Percentiles rank a stretch among this genome's conserved stretches.
phyloP scores from a whole-genome alignment of 2,797 vertebrate species.

The Eospalax fontanierii region DNA sequence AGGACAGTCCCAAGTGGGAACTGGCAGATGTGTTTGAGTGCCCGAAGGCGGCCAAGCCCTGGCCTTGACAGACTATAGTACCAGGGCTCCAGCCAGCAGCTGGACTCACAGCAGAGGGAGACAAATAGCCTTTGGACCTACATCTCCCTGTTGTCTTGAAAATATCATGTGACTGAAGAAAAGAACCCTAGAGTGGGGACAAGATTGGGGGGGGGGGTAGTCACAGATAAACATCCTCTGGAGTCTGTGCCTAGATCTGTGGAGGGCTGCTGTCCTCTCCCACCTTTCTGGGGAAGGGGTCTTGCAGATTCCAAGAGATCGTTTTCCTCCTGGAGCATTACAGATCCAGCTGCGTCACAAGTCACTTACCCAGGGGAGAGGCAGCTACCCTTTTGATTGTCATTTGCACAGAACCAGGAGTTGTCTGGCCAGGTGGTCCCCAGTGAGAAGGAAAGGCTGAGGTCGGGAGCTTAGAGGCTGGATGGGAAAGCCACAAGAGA shows the following conservation, averaged over 20 bases:
- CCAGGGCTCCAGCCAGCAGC: background rate
- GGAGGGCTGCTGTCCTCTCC: too few relatives aligned
- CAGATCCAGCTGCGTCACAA: background rate
- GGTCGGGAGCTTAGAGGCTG: background rate
- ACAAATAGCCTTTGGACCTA: background rate
- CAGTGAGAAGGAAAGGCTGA: background rate
- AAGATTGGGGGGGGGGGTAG: background rate
- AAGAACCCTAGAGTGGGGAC: background rate
- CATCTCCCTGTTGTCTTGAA: constrained; percentile 58
- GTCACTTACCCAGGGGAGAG: background rate
- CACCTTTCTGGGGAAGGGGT: background rate
- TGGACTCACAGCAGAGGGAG: background rate
- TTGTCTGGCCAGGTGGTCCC: background rate
- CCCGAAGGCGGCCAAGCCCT: background rate
- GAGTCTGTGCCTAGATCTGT: background rate
- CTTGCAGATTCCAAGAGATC: background rate
- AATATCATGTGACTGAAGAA: constrained; percentile 5
- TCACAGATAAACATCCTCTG: background rate
- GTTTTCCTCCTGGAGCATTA: background rate
- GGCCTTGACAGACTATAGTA: background rate
- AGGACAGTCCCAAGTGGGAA: background rate
- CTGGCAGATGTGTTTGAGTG: background rate
- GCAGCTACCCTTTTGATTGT: background rate
- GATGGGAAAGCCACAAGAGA: accelerated
- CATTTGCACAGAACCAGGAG: background rate